phyloP scores from a whole-genome alignment of 2,113 vertebrate genomes.

The Protobothrops mucrosquamatus region DNA sequence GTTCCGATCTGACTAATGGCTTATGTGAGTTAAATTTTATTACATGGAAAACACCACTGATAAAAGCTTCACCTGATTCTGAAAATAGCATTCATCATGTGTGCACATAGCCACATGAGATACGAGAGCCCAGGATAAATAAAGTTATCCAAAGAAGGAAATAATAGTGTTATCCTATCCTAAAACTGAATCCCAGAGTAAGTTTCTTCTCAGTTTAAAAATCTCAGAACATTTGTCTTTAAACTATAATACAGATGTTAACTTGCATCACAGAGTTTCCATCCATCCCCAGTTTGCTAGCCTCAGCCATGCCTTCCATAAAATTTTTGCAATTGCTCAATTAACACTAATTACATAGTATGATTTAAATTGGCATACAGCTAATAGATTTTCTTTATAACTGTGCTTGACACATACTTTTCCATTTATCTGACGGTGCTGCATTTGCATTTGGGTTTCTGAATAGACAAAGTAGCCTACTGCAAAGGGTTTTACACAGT shows the following conservation, averaged over 20 bases:
- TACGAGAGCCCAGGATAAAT: rapidly evolving
- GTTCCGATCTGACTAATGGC: constrained; percentile 53
- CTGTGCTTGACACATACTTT: neutral
- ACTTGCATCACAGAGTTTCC: neutral
- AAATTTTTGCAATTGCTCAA: neutral
- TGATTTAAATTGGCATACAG: neutral
- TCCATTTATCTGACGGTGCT: neutral
- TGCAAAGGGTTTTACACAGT: no score
- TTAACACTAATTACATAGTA: neutral
- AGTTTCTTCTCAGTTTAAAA: neutral
- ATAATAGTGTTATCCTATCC: neutral
- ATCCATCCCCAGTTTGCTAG: neutral
- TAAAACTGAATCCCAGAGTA: neutral
- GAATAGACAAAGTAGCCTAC: neutral
- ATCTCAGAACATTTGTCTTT: neutral
- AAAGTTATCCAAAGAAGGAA: neutral
- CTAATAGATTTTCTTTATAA: neutral
- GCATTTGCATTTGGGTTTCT: neutral
- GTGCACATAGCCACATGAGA: neutral
- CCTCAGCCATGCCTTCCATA: neutral
- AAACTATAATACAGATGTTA: neutral
- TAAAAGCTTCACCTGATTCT: constrained; percentile 15
- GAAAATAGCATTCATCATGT: constrained; percentile 8
- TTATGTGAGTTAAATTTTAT: constrained; percentile 45
- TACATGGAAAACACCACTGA: constrained; percentile 59